Percentiles rank a stretch among this genome's conserved stretches.
Evolutionary conservation across 2,113 vertebrate genomes (phyloP).

Genomic region (Polypterus senegalus): DNA sequence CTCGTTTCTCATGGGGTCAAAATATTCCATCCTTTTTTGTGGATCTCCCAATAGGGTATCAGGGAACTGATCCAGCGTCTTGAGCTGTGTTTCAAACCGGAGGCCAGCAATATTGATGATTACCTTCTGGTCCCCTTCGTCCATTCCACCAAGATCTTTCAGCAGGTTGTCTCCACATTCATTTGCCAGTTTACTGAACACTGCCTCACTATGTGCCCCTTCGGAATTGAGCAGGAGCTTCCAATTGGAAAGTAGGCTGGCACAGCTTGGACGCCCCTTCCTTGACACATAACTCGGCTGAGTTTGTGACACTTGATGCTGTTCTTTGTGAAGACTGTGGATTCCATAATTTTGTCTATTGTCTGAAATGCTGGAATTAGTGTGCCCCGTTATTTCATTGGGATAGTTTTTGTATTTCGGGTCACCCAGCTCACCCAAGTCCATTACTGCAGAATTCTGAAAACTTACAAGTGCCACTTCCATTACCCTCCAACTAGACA

Average conservation of each 20-base stretch:
- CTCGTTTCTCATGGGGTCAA: constrained; percentile 95
- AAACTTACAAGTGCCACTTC: constrained; percentile 81
- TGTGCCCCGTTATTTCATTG: constrained; percentile 32
- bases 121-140: constrained; percentile 76
- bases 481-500: constrained; percentile 66
- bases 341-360: constrained; percentile 11
- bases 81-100: constrained; percentile 81
- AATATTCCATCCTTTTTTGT: constrained; percentile 77
- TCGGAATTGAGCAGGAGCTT: constrained; percentile 62
- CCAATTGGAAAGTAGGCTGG: constrained; percentile 73
- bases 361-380: constrained; percentile 34
- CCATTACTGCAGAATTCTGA: constrained; percentile 52
- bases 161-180: constrained; percentile 65
- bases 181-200: constrained; percentile 63
- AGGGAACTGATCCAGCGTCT: constrained; percentile 80
- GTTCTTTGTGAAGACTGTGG: constrained; percentile 19
- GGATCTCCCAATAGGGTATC: constrained; percentile 82
- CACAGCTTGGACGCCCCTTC: constrained; percentile 47
- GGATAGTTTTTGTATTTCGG: constrained; percentile 51
- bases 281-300: constrained; percentile 23
- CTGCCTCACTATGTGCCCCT: constrained; percentile 55
- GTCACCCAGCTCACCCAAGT: constrained; percentile 48
- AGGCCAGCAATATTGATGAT: constrained; percentile 91
- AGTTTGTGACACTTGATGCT: constrained; percentile 24
- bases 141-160: constrained; percentile 52